Evolutionary conservation across 2,113 vertebrate genomes (phyloP).

Genomic region (Myodes glareolus): DNA sequence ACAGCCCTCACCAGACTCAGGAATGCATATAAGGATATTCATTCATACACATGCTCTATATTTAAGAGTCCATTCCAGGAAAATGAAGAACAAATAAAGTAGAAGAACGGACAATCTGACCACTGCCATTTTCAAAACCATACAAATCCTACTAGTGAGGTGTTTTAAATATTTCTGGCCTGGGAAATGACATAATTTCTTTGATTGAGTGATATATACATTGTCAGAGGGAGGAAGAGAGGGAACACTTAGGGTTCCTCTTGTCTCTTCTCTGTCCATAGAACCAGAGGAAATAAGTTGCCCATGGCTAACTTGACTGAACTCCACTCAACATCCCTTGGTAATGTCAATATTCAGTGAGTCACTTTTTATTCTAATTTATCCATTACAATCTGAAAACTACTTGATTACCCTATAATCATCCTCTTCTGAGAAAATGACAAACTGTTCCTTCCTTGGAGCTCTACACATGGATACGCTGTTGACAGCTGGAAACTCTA

Average conservation of each 20-base stretch:
- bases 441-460: not conserved
- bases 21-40: too few relatives aligned
- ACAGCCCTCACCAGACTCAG: not conserved
- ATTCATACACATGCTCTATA: not conserved
- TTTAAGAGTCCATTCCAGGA: not conserved
- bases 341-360: not conserved
- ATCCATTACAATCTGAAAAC: not conserved
- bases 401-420: not conserved
- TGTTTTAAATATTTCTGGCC: not conserved
- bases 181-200: not conserved
- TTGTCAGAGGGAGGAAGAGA: not conserved
- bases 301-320: not conserved
- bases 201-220: not conserved
- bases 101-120: not conserved
- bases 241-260: not conserved
- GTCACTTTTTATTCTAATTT: conserved; percentile 27
- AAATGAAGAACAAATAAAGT: conserved; percentile 59
- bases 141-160: not conserved
- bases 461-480: not conserved
- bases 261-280: not conserved
- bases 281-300: not conserved
- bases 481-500: not conserved
- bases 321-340: not conserved
- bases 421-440: conserved; percentile 8
- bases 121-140: not conserved